phyloP scores from a whole-genome alignment of 2,888 invertebrate genomes.

The Ochropleura leucogaster region DNA sequence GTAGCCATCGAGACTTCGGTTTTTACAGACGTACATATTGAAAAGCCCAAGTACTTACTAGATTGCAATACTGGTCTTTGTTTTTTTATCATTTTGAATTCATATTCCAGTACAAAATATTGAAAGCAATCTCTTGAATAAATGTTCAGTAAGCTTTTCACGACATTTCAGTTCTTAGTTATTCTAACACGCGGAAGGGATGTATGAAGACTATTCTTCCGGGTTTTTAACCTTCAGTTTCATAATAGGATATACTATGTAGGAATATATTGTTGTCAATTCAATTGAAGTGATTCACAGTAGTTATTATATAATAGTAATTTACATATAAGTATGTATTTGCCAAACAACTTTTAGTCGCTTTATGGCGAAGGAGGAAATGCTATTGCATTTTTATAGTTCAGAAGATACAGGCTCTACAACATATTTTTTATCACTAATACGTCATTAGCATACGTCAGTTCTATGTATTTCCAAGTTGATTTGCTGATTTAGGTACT shows the following conservation, averaged over 20 bases:
- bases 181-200: conserved; percentile 64
- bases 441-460: conserved; percentile 52
- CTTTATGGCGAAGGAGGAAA: conserved; percentile 41
- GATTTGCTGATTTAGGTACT: conserved; percentile 53
- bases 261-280: conserved; percentile 63
- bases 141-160: conserved; percentile 38
- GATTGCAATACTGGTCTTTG: conserved; percentile 10
- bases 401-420: conserved; percentile 27
- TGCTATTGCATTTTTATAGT: conserved; percentile 37
- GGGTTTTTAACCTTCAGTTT: conserved; percentile 75
- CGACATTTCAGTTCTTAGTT: conserved; percentile 56
- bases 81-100: conserved; percentile 3
- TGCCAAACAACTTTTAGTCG: conserved; percentile 41
- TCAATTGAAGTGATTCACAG: conserved; percentile 54
- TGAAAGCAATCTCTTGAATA: neutral
- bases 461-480: conserved; percentile 28
- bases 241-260: conserved; percentile 63
- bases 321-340: conserved; percentile 54
- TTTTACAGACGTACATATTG: conserved; percentile 41
- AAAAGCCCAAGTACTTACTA: conserved; percentile 14
- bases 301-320: conserved; percentile 45
- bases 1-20: conserved; percentile 54
- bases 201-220: conserved; percentile 71
- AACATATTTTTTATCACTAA: conserved; percentile 26
- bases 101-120: conserved; percentile 11